Base-by-base conservation (phyloP, 2,888 invertebrate genomes). In the Andrena minutula region DNA sequence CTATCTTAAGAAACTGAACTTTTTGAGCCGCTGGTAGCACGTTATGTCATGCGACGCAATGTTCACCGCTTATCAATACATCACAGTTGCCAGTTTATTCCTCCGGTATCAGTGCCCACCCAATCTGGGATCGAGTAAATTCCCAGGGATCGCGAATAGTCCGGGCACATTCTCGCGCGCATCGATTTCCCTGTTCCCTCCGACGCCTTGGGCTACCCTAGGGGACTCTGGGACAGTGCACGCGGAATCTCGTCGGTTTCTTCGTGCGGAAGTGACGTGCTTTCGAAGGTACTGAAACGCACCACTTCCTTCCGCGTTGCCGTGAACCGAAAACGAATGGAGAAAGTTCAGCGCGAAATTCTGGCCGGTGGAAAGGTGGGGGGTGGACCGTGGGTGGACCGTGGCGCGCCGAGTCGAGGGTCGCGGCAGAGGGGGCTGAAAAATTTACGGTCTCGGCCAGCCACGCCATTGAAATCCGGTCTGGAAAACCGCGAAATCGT, bases 201-300 rank as follows among this genome's bases (percentile, higher is more conserved):
- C 1, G n/a, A 32, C 12, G 30, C 53, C 26, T n/a, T 28, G 12
- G 35, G n/a, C 26, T 35, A 47, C 68, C 26, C 61, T 51, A 23
- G 56, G 60, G 28, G 51, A 5, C 56, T 12, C 2, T 30, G 20
- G 60, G n/a, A n/a, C 47, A 30, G 58, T 16, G 32, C 49, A 26
- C 76, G 72, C 23, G 72, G 70, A 75, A 83, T 66, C 77, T 73
- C 77, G 64, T 28, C 64, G 78, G 82, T 65, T 76, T 86, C 82
- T 82, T 84, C 88, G 68, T 47, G 87, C 77, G 84, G 84, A 87
- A 87, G 75, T 81, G 87, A 87, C 79, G 82, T 65, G 84, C 88
- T 86, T 88, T 88, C 81, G 82, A 83, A 86, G 71, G 73, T 78
- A 88, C 69, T 78, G 85, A 84, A 86, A 83, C 82, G 88, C 88